Conservation (phyloP, 2,113 vertebrate species). For the Diphyllodes magnificus region DNA sequence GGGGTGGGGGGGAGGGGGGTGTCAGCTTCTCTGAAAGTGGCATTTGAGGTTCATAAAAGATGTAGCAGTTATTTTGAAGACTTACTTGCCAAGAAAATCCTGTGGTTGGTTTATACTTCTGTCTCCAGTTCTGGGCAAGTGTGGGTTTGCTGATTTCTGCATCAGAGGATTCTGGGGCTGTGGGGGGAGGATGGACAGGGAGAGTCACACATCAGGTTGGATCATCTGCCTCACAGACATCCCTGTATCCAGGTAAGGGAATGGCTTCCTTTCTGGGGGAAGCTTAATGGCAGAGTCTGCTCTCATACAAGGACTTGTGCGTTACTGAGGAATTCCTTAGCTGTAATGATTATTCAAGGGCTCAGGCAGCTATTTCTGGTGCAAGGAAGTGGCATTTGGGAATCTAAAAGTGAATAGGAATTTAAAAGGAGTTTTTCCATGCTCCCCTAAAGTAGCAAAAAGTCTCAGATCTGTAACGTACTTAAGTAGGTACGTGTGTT, state of each 20-base stretch:
- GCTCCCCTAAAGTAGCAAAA: neutral
- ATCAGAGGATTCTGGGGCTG: neutral
- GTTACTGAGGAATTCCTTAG: neutral
- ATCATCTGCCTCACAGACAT: neutral
- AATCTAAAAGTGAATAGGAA: neutral
- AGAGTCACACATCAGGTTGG: neutral
- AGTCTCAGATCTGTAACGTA: neutral
- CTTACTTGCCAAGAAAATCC: neutral
- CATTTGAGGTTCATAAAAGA: neutral
- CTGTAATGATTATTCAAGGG: neutral
- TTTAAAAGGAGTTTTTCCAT: neutral
- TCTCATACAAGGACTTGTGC: neutral
- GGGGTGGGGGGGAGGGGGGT: neutral
- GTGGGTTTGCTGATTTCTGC: neutral
- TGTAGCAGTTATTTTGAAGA: neutral
- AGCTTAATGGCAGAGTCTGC: neutral
- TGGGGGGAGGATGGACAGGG: neutral
- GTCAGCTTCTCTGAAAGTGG: neutral
- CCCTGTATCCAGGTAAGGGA: conserved; percentile 26
- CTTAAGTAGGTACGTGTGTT: neutral
- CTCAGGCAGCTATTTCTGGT: neutral
- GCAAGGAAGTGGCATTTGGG: neutral
- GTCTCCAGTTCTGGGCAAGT: neutral
- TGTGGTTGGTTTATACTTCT: neutral
- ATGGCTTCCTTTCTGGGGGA: neutral